A percentile compares a stretch with the other conserved stretches of the same genome.
These are phyloP conservation scores for Himalopsyche japonica DNA, from an alignment of 2,888 invertebrate genomes.

Conservation along the genomic window DNA sequence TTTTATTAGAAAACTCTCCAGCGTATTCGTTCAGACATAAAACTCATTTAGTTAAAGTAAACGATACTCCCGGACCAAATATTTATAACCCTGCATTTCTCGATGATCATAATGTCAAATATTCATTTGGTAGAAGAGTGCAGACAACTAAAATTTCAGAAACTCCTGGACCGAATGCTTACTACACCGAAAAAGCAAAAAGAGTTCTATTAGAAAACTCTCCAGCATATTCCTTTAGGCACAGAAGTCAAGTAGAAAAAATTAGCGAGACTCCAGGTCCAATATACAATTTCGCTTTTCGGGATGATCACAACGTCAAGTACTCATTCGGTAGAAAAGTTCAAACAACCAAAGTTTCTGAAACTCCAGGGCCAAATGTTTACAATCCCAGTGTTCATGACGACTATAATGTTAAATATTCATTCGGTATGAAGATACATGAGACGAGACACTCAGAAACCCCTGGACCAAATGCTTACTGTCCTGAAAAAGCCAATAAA, in stretches of 20 bases:
- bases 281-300: constrained; percentile 63
- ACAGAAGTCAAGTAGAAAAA: constrained; percentile 66
- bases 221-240: constrained; percentile 73
- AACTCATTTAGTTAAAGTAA: no score
- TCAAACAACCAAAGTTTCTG: constrained; percentile 55
- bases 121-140: constrained; percentile 63
- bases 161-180: constrained; percentile 67
- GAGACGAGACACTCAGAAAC: constrained; percentile 62
- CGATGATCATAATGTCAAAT: constrained; percentile 66
- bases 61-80: no score
- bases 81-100: no score
- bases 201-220: constrained; percentile 61
- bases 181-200: constrained; percentile 64
- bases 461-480: constrained; percentile 65
- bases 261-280: constrained; percentile 71
- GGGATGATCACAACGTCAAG: constrained; percentile 62
- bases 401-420: constrained; percentile 65
- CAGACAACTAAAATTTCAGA: constrained; percentile 62
- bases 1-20: constrained; percentile 60
- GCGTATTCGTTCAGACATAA: constrained; percentile 67
- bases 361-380: constrained; percentile 65
- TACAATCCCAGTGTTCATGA: constrained; percentile 61
- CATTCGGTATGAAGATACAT: constrained; percentile 68
- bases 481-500: constrained; percentile 65
- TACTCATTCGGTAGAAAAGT: constrained; percentile 61